Conservation (phyloP, 2,113 vertebrate genomes). For the Ciconia maguari region DNA sequence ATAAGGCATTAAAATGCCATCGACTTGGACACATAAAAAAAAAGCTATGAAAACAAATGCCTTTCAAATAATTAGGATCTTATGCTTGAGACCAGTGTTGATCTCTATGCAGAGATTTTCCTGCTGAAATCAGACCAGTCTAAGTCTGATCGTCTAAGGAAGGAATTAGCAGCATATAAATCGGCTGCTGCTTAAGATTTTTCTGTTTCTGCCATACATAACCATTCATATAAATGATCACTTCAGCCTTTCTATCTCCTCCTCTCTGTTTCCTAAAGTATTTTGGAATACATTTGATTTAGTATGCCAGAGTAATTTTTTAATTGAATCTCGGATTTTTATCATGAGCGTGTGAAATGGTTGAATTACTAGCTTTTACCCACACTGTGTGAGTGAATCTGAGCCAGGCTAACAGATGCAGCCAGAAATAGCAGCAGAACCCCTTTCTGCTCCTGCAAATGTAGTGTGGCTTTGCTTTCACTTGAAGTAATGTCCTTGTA, state of each 20-base stretch:
- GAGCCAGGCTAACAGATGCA: background rate
- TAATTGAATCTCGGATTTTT: background rate
- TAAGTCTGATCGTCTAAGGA: slow-evolving; percentile 56
- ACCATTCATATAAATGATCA: background rate
- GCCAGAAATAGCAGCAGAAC: slow-evolving; percentile 11
- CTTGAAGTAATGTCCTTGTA: background rate
- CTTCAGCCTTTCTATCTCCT: background rate
- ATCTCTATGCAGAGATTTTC: slow-evolving; percentile 70
- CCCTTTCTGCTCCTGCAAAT: background rate
- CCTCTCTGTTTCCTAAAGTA: background rate
- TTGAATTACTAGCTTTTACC: background rate
- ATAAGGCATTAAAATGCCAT: slow-evolving; percentile 86
- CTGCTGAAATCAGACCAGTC: slow-evolving; percentile 58
- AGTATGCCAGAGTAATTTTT: background rate
- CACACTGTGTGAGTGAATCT: background rate
- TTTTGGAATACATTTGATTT: background rate
- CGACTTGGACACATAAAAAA: slow-evolving; percentile 75
- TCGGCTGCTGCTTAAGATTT: background rate
- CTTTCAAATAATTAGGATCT: slow-evolving; percentile 84
- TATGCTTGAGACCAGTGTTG: slow-evolving; percentile 72
- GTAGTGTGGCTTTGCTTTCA: background rate
- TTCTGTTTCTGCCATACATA: background rate
- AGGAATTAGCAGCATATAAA: slow-evolving; percentile 56
- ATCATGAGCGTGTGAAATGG: background rate
- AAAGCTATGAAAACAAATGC: slow-evolving; percentile 81